A percentile compares a stretch with the other conserved stretches of the same genome.
Conservation (phyloP, 2,888 invertebrate species). For the Selenia dentaria region DNA sequence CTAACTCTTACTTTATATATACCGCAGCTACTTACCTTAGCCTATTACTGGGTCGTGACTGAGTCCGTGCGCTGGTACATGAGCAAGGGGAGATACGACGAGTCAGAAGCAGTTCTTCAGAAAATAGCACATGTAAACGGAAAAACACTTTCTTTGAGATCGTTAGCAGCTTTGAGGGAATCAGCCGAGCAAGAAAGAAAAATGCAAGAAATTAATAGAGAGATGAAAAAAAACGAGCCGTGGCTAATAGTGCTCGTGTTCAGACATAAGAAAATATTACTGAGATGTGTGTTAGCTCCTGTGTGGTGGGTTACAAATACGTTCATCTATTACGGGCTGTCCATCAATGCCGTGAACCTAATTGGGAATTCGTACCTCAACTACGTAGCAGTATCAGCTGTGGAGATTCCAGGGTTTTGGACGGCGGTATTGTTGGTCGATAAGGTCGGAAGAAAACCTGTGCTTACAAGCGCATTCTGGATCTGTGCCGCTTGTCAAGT, state of each 20-base stretch:
- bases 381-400: constrained; percentile 84
- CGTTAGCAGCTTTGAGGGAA: constrained; percentile 49
- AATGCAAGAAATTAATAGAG: constrained; percentile 38
- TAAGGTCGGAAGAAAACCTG: constrained; percentile 83
- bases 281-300: constrained; percentile 56
- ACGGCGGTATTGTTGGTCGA: constrained; percentile 84
- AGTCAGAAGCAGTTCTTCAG: constrained; percentile 86
- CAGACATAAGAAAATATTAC: constrained; percentile 50
- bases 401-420: constrained; percentile 88
- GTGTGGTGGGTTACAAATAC: constrained; percentile 87
- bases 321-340: constrained; percentile 87
- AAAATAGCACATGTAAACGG: constrained; percentile 86
- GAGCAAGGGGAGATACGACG: constrained; percentile 86
- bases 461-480: constrained; percentile 82
- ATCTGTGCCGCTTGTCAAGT: constrained; percentile 84
- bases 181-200: constrained; percentile 52
- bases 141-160: constrained; percentile 58
- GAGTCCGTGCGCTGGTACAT: constrained; percentile 92
- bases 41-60: constrained; percentile 87
- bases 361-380: constrained; percentile 86
- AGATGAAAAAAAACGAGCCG: constrained; percentile 45
- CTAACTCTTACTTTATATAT: constrained; percentile 87
- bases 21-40: constrained; percentile 87
- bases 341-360: constrained; percentile 86
- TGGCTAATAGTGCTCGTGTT: constrained; percentile 62